Base-by-base conservation (phyloP, 2,797 vertebrate species). In the Cyclopterus lumpus region DNA sequence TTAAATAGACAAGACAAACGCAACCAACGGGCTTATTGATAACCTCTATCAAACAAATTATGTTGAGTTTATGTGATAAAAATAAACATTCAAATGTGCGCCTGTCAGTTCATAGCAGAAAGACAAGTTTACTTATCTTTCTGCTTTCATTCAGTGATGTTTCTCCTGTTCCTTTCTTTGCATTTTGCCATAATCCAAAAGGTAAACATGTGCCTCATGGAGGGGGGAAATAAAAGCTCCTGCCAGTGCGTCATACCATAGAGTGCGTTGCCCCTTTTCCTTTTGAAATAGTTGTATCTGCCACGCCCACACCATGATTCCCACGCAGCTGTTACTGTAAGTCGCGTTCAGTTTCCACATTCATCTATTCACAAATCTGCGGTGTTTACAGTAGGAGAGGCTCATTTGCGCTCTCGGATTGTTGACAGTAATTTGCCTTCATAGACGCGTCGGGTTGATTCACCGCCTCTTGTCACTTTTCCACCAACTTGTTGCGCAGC, bases 401-500 rank as follows among this genome's bases (percentile, higher is more conserved):
- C 38, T n/a, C n/a, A n/a, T n/a, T n/a, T n/a, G n/a, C n/a, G n/a
- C n/a, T n/a, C n/a, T n/a, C n/a, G n/a, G n/a, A n/a, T n/a, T n/a
- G n/a, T n/a, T n/a, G n/a, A n/a, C n/a, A n/a, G n/a, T n/a, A n/a
- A n/a, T n/a, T n/a, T n/a, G n/a, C n/a, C n/a, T n/a, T n/a, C n/a
- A n/a, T n/a, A n/a, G n/a, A n/a, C n/a, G 68, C 60, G 67, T 48
- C 51, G 72, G 70, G 24, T 15, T 12, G 3, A 40, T 61, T 12
- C 86, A 3, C 18, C 63, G 38, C 79, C 63, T 65, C 44, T n/a
- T 24, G 77, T 82, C 87, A 57, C 18, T 66, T 59, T 32, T 30
- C 7, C 24, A 82, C 4, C 87, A 74, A 90, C 88, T 84, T 93
- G 93, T 93, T 90, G 91, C 92, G 93, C 93, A 93, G 91, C 87